phyloP scores from a whole-genome alignment of 1,140 invertebrate species.

The Cyclargus thomasi region DNA sequence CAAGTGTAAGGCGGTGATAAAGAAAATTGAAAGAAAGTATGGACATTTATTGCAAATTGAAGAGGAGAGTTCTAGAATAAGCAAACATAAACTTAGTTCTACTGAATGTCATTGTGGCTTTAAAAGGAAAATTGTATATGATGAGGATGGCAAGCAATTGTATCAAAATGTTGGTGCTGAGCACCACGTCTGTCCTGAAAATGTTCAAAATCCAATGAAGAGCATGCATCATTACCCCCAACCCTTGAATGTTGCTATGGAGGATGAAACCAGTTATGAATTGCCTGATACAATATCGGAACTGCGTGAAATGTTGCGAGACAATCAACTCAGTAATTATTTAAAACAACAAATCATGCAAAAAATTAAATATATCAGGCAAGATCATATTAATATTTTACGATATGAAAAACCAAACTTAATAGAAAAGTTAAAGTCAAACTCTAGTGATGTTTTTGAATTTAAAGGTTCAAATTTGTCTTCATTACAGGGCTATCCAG shows the following conservation, averaged over 20 bases:
- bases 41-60: constrained; percentile 50
- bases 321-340: constrained; percentile 31
- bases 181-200: constrained; percentile 47
- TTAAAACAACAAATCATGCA: constrained; percentile 43
- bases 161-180: constrained; percentile 29
- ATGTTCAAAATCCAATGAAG: constrained; percentile 20
- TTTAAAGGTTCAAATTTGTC: constrained; percentile 58
- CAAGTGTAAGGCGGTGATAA: constrained; percentile 49
- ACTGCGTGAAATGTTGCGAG: constrained; percentile 40
- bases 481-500: constrained; percentile 47
- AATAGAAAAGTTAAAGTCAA: constrained; percentile 43
- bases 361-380: constrained; percentile 45
- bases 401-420: constrained; percentile 46
- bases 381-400: constrained; percentile 45
- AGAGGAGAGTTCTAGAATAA: constrained; percentile 22
- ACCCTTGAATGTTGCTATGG: constrained; percentile 26
- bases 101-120: constrained; percentile 42
- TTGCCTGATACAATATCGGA: constrained; percentile 43
- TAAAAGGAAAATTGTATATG: constrained; percentile 56
- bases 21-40: constrained; percentile 61
- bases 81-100: constrained; percentile 16
- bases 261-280: constrained; percentile 34
- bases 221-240: background rate
- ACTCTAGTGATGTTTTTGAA: constrained; percentile 46
- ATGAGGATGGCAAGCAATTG: constrained; percentile 48